A percentile compares a stretch with the other conserved stretches of the same genome.
These are phyloP conservation scores for Drosophila rellima DNA, from an alignment of 2,888 invertebrate species.

Conservation along the genomic window DNA sequence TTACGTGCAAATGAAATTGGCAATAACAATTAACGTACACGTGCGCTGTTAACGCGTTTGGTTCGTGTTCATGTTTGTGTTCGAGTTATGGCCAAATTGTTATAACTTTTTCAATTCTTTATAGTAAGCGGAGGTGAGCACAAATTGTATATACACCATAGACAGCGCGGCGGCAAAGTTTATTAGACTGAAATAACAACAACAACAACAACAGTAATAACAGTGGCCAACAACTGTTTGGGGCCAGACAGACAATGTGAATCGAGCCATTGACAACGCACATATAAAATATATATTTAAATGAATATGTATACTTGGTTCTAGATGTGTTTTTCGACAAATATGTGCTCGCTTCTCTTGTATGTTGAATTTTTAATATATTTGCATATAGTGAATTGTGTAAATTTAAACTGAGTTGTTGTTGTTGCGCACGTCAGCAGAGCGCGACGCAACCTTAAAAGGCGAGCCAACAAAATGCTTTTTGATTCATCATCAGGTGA, in stretches of 20 bases:
- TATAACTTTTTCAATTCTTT: conserved; percentile 9
- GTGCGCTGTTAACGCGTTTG: conserved; percentile 17
- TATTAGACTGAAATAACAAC: conserved; percentile 59
- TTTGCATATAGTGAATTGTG: conserved; percentile 45
- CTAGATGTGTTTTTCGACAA: conserved; percentile 9
- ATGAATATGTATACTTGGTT: conserved; percentile 11
- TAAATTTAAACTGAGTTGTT: conserved; percentile 10
- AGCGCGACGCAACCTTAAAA: conserved; percentile 54
- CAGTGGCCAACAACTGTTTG: conserved; percentile 29
- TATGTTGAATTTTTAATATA: conserved; percentile 19
- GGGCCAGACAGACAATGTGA: conserved; percentile 38
- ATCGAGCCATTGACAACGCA: conserved; percentile 57
- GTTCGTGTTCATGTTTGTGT: conserved; percentile 16
- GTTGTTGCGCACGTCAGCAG: conserved; percentile 54
- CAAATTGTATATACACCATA: conserved; percentile 22
- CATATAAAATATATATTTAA: conserved; percentile 37
- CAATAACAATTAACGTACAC: conserved; percentile 26
- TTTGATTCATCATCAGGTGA: conserved; percentile 55
- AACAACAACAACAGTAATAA: conserved; percentile 37
- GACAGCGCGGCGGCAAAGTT: conserved; percentile 70
- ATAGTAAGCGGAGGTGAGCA: conserved; percentile 8
- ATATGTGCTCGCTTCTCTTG: conserved; percentile 11
- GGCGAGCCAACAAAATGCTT: conserved; percentile 37
- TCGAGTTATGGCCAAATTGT: conserved; percentile 14
- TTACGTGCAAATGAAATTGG: conserved; percentile 24